Evolutionary conservation across 1,140 invertebrate genomes (phyloP).

Genomic region (Nebria ingens): DNA sequence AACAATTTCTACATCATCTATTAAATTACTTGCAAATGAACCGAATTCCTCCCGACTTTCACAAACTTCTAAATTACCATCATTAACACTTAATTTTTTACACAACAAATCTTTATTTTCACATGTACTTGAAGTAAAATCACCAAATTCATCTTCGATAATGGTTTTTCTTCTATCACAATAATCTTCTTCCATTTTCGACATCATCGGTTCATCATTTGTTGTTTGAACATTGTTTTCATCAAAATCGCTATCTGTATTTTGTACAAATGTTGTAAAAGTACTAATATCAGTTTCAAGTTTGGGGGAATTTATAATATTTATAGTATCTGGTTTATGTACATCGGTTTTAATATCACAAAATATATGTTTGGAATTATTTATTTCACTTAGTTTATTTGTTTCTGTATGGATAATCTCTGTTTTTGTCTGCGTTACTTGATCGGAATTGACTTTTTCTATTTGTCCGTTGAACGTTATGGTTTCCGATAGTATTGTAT

Average conservation of each 20-base stretch:
- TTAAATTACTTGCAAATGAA: constrained; percentile 16
- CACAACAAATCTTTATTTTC: background rate
- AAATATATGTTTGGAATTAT: constrained; percentile 15
- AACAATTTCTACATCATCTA: constrained; percentile 2
- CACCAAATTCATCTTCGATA: background rate
- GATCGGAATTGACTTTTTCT: background rate
- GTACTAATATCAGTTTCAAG: background rate
- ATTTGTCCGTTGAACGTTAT: background rate
- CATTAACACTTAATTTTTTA: background rate
- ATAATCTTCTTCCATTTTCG: background rate
- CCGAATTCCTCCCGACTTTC: constrained; percentile 16
- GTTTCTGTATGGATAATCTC: constrained; percentile 21
- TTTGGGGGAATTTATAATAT: background rate
- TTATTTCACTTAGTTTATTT: constrained; percentile 17
- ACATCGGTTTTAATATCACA: constrained; percentile 18
- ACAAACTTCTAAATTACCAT: background rate
- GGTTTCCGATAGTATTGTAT: background rate
- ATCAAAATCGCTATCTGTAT: background rate
- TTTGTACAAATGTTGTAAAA: background rate
- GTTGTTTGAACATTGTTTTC: background rate
- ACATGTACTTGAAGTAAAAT: background rate
- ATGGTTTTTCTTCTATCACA: constrained; percentile 2
- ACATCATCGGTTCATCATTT: background rate
- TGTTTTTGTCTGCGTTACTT: constrained; percentile 4
- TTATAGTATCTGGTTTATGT: constrained; percentile 21